Evolutionary conservation across 2,888 invertebrate genomes (phyloP).

Genomic region (Eulithis prunata): DNA sequence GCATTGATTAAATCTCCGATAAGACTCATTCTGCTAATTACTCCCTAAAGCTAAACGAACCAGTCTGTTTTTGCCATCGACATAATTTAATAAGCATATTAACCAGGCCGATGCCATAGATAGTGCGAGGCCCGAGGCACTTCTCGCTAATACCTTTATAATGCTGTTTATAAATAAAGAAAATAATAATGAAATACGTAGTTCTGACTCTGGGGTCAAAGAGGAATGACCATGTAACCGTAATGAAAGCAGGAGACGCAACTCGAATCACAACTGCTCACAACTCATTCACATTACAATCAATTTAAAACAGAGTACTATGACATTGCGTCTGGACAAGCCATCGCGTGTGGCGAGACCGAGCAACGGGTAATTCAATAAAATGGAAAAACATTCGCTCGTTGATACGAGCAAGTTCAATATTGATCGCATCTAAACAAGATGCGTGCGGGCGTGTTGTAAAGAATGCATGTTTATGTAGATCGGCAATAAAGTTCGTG

Average conservation of each 20-base stretch:
- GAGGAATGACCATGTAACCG: slow-evolving; percentile 80
- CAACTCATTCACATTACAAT: slow-evolving; percentile 77
- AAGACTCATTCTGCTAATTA: slow-evolving; percentile 81
- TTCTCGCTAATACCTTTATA: slow-evolving; percentile 73
- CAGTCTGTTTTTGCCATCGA: slow-evolving; percentile 78
- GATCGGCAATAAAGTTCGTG: slow-evolving; percentile 55
- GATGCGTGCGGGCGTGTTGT: slow-evolving; percentile 48
- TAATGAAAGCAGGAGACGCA: slow-evolving; percentile 73
- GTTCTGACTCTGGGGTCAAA: slow-evolving; percentile 69
- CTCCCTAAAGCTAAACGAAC: slow-evolving; percentile 82
- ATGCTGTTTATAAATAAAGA: slow-evolving; percentile 61
- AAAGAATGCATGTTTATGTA: slow-evolving; percentile 58
- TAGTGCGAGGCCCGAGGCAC: slow-evolving; percentile 69
- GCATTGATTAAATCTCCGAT: slow-evolving; percentile 79
- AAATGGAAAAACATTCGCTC: slow-evolving; percentile 59
- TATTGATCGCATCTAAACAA: slow-evolving; percentile 65
- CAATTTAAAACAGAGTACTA: slow-evolving; percentile 76
- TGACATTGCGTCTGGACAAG: slow-evolving; percentile 69
- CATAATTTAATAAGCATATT: slow-evolving; percentile 83
- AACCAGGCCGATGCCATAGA: slow-evolving; percentile 78
- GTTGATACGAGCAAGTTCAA: slow-evolving; percentile 58
- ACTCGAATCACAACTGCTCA: slow-evolving; percentile 76
- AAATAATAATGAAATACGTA: slow-evolving; percentile 57
- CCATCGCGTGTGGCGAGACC: slow-evolving; percentile 73
- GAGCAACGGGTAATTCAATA: slow-evolving; percentile 68